Conservation (phyloP, 2,113 vertebrate genomes). For the Neodontobutis hainanensis region DNA sequence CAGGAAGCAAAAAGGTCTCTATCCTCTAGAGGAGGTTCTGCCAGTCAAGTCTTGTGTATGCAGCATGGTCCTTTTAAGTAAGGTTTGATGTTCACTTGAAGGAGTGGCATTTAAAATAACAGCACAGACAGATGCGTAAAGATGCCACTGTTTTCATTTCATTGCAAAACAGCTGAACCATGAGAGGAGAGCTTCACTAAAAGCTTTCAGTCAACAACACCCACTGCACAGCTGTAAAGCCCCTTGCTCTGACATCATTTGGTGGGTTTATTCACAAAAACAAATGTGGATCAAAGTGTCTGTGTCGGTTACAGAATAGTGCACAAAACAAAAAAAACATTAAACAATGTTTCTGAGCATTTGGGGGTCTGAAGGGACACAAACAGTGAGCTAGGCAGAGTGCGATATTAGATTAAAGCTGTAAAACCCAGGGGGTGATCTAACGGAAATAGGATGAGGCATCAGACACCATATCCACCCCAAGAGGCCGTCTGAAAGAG, state of each 20-base stretch:
- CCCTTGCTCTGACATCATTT: not conserved
- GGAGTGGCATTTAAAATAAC: constrained; percentile 24
- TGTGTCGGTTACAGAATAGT: constrained; percentile 12
- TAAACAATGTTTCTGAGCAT: constrained; percentile 31
- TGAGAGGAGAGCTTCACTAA: constrained; percentile 44
- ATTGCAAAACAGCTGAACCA: constrained; percentile 43
- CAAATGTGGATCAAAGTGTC: constrained; percentile 24
- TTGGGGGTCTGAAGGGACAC: constrained; percentile 30
- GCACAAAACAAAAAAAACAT: constrained; percentile 24
- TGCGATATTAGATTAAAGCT: constrained; percentile 46
- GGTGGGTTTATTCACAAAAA: constrained; percentile 34
- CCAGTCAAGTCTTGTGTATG: constrained; percentile 18
- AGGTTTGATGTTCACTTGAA: constrained; percentile 42
- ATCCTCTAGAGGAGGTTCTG: not conserved
- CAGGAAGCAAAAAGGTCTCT: constrained; percentile 9
- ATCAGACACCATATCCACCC: constrained; percentile 20
- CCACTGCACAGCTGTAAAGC: constrained; percentile 22
- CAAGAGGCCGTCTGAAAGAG: constrained; percentile 19
- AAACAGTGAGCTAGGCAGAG: constrained; percentile 16
- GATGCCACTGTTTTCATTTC: constrained; percentile 27
- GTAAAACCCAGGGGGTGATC: constrained; percentile 38
- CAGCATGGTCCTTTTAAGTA: constrained; percentile 14
- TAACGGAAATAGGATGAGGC: constrained; percentile 27
- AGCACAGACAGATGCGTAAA: constrained; percentile 5
- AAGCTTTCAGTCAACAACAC: constrained; percentile 54